These are phyloP conservation scores for Girardia tigrina DNA, from an alignment of 2,888 invertebrate species.

Conservation along the genomic window DNA sequence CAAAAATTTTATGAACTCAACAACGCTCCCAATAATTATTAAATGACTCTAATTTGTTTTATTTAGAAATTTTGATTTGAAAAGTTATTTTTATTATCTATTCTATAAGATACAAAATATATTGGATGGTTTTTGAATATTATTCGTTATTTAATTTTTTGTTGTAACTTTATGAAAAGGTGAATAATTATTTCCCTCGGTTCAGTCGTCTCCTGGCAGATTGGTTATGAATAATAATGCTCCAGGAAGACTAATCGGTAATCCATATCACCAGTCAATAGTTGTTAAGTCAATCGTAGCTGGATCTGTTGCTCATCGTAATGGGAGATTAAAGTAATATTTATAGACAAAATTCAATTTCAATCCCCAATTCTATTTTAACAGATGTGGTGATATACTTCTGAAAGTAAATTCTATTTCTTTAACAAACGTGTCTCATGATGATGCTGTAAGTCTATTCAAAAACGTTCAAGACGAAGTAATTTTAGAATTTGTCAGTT, in stretches of 20 bases:
- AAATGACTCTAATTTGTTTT: too few relatives aligned
- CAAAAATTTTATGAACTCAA: too few relatives aligned
- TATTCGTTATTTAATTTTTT: too few relatives aligned
- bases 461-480: conserved; percentile 50
- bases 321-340: conserved; percentile 42
- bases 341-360: background rate
- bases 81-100: too few relatives aligned
- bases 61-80: too few relatives aligned
- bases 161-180: too few relatives aligned
- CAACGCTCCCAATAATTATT: too few relatives aligned
- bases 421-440: conserved; percentile 49
- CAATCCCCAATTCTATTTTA: conserved; percentile 31
- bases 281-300: conserved; percentile 52
- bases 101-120: too few relatives aligned
- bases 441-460: conserved; percentile 50
- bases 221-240: background rate
- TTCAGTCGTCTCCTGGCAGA: background rate
- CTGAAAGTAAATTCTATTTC: conserved; percentile 51
- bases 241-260: background rate
- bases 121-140: too few relatives aligned
- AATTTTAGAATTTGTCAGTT: conserved; percentile 51
- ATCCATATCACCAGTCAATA: conserved; percentile 48
- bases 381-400: conserved; percentile 52
- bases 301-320: conserved; percentile 48
- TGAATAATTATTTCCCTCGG: background rate